phyloP scores from a whole-genome alignment of 2,888 invertebrate genomes.

The Chrysodeixis includens region DNA sequence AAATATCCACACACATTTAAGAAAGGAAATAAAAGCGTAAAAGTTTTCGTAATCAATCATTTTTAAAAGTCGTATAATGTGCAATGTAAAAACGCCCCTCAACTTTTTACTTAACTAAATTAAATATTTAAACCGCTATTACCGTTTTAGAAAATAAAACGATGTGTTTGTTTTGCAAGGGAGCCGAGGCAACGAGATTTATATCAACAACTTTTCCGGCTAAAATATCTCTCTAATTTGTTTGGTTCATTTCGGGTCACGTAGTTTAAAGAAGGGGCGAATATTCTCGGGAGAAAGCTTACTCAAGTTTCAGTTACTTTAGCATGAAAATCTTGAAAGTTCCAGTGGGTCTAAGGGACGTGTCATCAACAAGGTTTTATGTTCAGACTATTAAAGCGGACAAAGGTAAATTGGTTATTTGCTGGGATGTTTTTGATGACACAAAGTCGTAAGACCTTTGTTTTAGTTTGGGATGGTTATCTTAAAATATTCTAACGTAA shows the following conservation, averaged over 20 bases:
- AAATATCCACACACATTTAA: no score
- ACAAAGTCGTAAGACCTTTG: conserved; percentile 5
- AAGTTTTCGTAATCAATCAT: neutral
- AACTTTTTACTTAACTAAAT: neutral
- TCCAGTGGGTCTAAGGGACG: conserved; percentile 29
- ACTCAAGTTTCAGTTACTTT: conserved; percentile 40
- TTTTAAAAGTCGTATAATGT: neutral
- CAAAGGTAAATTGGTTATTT: conserved; percentile 11
- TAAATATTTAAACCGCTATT: conserved; percentile 5
- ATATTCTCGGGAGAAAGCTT: conserved; percentile 38
- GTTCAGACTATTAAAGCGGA: neutral
- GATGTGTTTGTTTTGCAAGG: conserved; percentile 13
- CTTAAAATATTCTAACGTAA: neutral
- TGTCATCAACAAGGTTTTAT: conserved; percentile 22
- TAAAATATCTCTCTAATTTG: conserved; percentile 48
- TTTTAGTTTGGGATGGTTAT: neutral
- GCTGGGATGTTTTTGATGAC: conserved; percentile 5
- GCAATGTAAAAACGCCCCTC: neutral
- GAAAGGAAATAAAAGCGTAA: no score
- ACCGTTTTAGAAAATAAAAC: conserved; percentile 2
- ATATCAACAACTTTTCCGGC: conserved; percentile 26
- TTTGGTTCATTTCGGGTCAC: conserved; percentile 55
- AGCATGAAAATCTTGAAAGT: conserved; percentile 40
- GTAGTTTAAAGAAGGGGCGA: conserved; percentile 30
- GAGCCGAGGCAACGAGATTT: conserved; percentile 17